Conservation (phyloP, 2,797 vertebrate species). For the Microchirus variegatus region DNA sequence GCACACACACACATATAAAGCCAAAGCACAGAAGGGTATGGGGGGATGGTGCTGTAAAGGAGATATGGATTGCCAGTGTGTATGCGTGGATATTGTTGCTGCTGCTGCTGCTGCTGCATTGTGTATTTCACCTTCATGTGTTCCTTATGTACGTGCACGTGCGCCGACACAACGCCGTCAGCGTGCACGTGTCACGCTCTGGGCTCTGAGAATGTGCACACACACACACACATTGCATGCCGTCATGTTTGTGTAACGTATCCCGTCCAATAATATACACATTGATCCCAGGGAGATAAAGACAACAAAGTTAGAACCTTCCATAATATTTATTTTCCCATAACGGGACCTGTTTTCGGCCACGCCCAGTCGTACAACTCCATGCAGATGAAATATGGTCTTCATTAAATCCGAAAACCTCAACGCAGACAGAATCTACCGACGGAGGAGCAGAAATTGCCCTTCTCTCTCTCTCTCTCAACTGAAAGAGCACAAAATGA, state of each 20-base stretch:
- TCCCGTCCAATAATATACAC: conserved; percentile 69
- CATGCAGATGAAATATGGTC: conserved; percentile 78
- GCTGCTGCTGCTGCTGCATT: conserved; percentile 29
- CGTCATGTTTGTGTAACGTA: conserved; percentile 61
- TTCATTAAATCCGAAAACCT: conserved; percentile 73
- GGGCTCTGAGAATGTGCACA: conserved; percentile 38
- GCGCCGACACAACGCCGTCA: conserved; percentile 25
- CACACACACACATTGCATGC: conserved; percentile 33
- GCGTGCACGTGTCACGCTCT: conserved; percentile 12
- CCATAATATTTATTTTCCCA: conserved; percentile 78
- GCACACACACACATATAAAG: conserved; percentile 32
- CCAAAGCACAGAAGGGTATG: conserved; percentile 43
- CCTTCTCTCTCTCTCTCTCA: conserved; percentile 74
- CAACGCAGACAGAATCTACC: conserved; percentile 61
- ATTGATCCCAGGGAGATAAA: conserved; percentile 73
- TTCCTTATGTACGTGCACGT: conserved; percentile 42
- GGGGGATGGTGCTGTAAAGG: conserved; percentile 61
- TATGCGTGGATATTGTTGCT: conserved; percentile 18
- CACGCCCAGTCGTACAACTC: conserved; percentile 72
- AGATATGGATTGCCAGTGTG: conserved; percentile 60
- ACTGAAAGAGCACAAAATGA: conserved; percentile 76
- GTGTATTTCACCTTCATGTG: conserved; percentile 46
- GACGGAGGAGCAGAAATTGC: conserved; percentile 69
- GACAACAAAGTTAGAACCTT: conserved; percentile 76
- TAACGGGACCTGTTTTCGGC: conserved; percentile 67